Conservation (phyloP, 2,888 invertebrate species). For the Protophormia terraenovae region DNA sequence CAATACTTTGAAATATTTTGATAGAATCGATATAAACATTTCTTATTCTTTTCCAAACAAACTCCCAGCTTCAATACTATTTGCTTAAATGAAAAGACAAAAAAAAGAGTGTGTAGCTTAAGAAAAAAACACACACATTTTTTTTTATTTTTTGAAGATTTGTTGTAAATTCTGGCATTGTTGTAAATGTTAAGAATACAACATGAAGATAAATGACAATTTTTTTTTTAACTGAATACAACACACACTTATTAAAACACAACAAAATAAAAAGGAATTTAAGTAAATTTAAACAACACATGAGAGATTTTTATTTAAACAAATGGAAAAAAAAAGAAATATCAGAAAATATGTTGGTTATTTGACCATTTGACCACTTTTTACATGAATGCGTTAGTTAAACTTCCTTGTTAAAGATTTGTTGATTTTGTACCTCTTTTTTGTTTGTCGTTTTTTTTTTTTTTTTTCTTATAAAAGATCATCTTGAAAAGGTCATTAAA, state of each 20-base stretch:
- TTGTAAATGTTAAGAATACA: slow-evolving; percentile 38
- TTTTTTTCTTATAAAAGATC: slow-evolving; percentile 33
- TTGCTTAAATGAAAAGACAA: background rate
- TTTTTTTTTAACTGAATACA: slow-evolving; percentile 21
- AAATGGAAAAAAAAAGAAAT: slow-evolving; percentile 8
- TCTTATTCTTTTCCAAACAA: background rate
- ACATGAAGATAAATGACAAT: slow-evolving; percentile 61
- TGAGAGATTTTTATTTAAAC: slow-evolving; percentile 10
- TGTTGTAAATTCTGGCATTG: slow-evolving; percentile 31
- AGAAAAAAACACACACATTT: background rate
- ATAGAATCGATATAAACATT: slow-evolving; percentile 49
- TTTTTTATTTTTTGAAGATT: slow-evolving; percentile 35
- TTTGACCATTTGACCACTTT: slow-evolving; percentile 65
- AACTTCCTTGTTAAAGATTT: slow-evolving; percentile 43
- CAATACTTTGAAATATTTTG: slow-evolving; percentile 37
- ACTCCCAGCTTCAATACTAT: background rate
- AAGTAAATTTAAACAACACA: slow-evolving; percentile 58
- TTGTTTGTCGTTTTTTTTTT: no score
- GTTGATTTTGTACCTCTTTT: slow-evolving; percentile 16
- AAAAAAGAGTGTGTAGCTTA: background rate
- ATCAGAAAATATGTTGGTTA: slow-evolving; percentile 20
- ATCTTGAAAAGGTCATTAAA: slow-evolving; percentile 54
- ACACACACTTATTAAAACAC: slow-evolving; percentile 53
- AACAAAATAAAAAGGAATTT: background rate
- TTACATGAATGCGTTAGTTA: slow-evolving; percentile 55